These are phyloP conservation scores for Illadopsis cleaveri DNA, from an alignment of 2,113 vertebrate genomes.

Conservation along the genomic window DNA sequence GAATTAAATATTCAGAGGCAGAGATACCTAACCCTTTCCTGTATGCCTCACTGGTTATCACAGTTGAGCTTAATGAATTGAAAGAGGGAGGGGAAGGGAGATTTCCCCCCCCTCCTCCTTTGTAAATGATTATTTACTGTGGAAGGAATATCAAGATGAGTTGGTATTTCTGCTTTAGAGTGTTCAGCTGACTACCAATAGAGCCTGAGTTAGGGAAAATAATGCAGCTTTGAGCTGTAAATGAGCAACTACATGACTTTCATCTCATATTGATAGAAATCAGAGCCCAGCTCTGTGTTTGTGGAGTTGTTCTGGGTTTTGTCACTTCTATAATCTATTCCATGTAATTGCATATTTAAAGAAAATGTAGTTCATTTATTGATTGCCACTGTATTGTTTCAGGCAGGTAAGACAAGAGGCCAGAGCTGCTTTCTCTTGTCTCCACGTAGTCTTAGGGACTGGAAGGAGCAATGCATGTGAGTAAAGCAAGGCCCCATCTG, in stretches of 20 bases:
- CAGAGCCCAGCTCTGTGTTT: conserved; percentile 24
- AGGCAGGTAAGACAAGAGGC: conserved; percentile 35
- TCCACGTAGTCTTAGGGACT: background rate
- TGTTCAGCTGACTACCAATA: background rate
- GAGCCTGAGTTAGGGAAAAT: conserved; percentile 7
- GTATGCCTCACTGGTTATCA: conserved; percentile 48
- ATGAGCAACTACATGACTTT: conserved; percentile 4
- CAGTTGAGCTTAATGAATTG: conserved; percentile 54
- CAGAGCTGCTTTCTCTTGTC: background rate
- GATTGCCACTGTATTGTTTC: conserved; percentile 20
- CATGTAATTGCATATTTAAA: conserved; percentile 20
- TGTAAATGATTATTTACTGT: conserved; percentile 46
- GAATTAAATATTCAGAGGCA: conserved; percentile 68
- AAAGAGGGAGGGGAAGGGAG: conserved; percentile 6
- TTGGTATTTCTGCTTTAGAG: background rate
- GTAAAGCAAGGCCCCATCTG: conserved; percentile 55
- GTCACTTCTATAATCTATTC: conserved; percentile 18
- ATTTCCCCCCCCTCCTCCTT: background rate
- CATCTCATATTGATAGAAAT: background rate
- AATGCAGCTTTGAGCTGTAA: conserved; percentile 44
- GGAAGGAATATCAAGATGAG: conserved; percentile 10
- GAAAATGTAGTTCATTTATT: conserved; percentile 19
- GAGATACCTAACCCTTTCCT: conserved; percentile 51
- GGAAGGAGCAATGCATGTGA: background rate
- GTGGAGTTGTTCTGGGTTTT: conserved; percentile 6